phyloP scores from a whole-genome alignment of 2,113 vertebrate genomes.

The Synodontis membranacea region DNA sequence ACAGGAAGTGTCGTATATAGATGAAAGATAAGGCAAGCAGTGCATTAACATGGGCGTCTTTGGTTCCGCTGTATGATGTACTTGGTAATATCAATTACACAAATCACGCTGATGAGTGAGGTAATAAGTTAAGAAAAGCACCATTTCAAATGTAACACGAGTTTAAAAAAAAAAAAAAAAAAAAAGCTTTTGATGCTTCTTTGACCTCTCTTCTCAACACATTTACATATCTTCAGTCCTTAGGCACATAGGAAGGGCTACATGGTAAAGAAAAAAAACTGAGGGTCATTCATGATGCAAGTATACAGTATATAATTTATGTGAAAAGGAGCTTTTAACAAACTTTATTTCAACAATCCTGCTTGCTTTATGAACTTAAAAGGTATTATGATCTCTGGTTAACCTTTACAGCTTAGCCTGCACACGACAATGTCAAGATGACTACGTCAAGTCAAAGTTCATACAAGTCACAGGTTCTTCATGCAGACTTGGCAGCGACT shows the following conservation, averaged over 20 bases:
- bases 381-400: not conserved
- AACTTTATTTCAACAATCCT: not conserved
- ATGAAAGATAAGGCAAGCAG: slow-evolving; percentile 53
- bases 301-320: slow-evolving; percentile 12
- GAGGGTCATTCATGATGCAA: not conserved
- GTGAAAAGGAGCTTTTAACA: not conserved
- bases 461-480: slow-evolving; percentile 88
- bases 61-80: slow-evolving; percentile 71
- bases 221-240: slow-evolving; percentile 43
- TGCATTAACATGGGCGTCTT: slow-evolving; percentile 67
- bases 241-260: slow-evolving; percentile 39
- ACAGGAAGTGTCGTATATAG: slow-evolving; percentile 9
- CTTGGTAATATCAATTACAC: slow-evolving; percentile 49
- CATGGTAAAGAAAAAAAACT: slow-evolving; percentile 16
- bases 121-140: slow-evolving; percentile 93
- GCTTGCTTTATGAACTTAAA: not conserved
- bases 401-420: not conserved
- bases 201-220: slow-evolving; percentile 29
- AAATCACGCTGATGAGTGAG: slow-evolving; percentile 70
- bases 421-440: slow-evolving; percentile 6
- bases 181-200: slow-evolving; percentile 31
- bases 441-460: slow-evolving; percentile 24
- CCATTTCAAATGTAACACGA: slow-evolving; percentile 71
- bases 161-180: slow-evolving; percentile 18
- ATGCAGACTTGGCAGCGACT: slow-evolving; percentile 99